Percentiles rank a stretch among this genome's conserved stretches.
phyloP scores from a whole-genome alignment of 2,797 vertebrate genomes.

The Thripadectes ignobilis region DNA sequence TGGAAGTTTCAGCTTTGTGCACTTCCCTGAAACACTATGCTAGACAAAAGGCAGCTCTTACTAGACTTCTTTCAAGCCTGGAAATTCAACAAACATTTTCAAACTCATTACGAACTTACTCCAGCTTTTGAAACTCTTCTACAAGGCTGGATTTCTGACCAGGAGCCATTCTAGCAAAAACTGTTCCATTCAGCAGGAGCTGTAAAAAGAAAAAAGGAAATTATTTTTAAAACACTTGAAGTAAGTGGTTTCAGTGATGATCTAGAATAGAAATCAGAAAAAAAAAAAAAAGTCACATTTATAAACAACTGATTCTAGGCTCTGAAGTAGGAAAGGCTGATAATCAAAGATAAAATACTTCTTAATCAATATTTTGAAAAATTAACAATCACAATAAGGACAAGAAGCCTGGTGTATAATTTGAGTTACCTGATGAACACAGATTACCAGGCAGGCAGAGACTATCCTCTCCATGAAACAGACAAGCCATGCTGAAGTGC shows the following conservation, averaged over 20 bases:
- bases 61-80: neutral
- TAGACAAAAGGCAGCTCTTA: neutral
- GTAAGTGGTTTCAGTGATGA: neutral
- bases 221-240: neutral
- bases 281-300: slow-evolving; percentile 1
- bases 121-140: slow-evolving; percentile 82
- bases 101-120: slow-evolving; percentile 70
- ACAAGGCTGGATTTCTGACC: slow-evolving; percentile 80
- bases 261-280: neutral
- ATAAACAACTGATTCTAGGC: neutral
- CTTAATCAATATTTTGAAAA: neutral
- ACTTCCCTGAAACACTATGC: neutral
- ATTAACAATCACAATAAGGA: neutral
- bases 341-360: neutral
- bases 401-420: neutral
- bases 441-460: neutral
- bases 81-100: neutral
- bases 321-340: neutral
- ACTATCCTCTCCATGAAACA: neutral
- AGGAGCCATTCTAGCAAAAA: slow-evolving; percentile 84
- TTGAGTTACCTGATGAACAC: neutral
- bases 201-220: slow-evolving; percentile 24
- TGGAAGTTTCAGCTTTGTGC: neutral
- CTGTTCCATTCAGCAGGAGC: slow-evolving; percentile 79
- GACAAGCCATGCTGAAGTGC: neutral